Percentiles rank a stretch among this genome's conserved stretches.
These are phyloP conservation scores for Lampropteryx suffumata DNA, from an alignment of 2,888 invertebrate species.

Conservation along the genomic window DNA sequence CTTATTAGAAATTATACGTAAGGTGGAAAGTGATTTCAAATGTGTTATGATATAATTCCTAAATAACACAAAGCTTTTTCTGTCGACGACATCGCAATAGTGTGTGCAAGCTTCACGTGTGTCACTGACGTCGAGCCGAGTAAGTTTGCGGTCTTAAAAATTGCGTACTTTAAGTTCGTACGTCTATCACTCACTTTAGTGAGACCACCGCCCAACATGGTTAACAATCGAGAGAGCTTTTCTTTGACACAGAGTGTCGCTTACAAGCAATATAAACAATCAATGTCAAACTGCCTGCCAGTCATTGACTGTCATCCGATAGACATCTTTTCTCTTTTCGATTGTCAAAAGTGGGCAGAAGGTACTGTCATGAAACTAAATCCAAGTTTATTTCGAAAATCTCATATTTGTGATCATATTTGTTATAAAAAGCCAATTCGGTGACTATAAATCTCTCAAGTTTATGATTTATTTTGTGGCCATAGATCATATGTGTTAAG, in stretches of 20 bases:
- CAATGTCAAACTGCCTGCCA: conserved; percentile 10
- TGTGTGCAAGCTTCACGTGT: no score
- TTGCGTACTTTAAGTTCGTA: no score
- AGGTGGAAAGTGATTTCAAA: no score
- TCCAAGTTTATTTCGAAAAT: conserved; percentile 43
- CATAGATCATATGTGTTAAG: conserved; percentile 26
- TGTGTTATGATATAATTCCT: no score
- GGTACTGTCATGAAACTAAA: conserved; percentile 42
- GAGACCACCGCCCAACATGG: no score
- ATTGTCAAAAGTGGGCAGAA: conserved; percentile 53
- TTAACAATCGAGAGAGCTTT: no score
- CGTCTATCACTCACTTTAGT: no score
- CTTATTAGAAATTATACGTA: no score
- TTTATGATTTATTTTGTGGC: conserved; percentile 38
- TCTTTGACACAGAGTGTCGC: conserved; percentile 1
- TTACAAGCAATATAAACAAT: background rate
- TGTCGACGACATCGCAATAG: no score
- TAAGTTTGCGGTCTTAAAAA: no score
- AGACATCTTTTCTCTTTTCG: conserved; percentile 38
- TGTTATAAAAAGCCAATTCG: conserved; percentile 12
- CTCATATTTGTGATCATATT: conserved; percentile 25
- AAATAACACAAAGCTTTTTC: no score
- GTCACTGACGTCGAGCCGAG: no score
- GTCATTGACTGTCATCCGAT: conserved; percentile 14
- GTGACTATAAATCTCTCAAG: conserved; percentile 10